These are phyloP conservation scores for Drosophila baimaii DNA, from an alignment of 1,140 invertebrate genomes.

Conservation along the genomic window DNA sequence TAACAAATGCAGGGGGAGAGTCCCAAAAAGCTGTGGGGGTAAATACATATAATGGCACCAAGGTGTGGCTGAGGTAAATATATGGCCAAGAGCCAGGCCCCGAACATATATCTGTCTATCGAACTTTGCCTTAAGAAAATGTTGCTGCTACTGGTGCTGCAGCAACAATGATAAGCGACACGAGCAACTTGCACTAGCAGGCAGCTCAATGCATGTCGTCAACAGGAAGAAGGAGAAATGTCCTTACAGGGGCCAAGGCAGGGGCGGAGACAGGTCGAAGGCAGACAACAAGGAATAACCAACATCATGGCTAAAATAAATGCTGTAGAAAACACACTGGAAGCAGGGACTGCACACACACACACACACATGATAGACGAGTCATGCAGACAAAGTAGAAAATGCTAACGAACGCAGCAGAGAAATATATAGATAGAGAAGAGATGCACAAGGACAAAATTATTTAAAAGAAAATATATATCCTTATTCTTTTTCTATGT, in stretches of 20 bases:
- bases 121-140: slow-evolving; percentile 65
- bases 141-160: slow-evolving; percentile 50
- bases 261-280: slow-evolving; percentile 46
- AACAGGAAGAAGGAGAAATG: slow-evolving; percentile 36
- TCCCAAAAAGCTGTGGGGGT: neutral
- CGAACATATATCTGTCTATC: slow-evolving; percentile 53
- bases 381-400: slow-evolving; percentile 50
- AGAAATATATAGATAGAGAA: slow-evolving; percentile 9
- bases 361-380: slow-evolving; percentile 41
- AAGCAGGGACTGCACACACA: neutral
- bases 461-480: neutral
- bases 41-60: slow-evolving; percentile 2
- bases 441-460: slow-evolving; percentile 6
- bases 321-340: slow-evolving; percentile 68
- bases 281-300: slow-evolving; percentile 56
- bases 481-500: neutral
- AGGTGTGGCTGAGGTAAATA: slow-evolving; percentile 22
- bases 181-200: slow-evolving; percentile 39
- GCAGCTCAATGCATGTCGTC: slow-evolving; percentile 56
- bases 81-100: slow-evolving; percentile 55
- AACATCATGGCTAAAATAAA: slow-evolving; percentile 72
- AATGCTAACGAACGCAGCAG: slow-evolving; percentile 57
- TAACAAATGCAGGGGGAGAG: slow-evolving; percentile 51
- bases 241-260: neutral
- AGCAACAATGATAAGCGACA: slow-evolving; percentile 69